Evolutionary conservation across 2,888 invertebrate species (phyloP), one percentile per base, ranked within the genome.

Genomic region (Eledona agricola): DNA sequence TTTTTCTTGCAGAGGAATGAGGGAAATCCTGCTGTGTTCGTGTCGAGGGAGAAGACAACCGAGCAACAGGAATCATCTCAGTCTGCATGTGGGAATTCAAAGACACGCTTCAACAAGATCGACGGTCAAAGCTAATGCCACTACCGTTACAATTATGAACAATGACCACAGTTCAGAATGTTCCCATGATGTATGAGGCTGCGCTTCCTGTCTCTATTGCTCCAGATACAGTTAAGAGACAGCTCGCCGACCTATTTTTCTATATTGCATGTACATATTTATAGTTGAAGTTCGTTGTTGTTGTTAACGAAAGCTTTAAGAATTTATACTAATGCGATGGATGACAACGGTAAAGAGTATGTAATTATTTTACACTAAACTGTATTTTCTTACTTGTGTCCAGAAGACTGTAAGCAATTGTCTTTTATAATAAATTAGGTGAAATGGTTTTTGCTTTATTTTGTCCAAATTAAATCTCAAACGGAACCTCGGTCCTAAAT

Each of bases 21-120:
- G 85, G 55, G 93, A 94, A 73, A 80, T 93, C 12, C 74, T 93
- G 19, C 80, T 85, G 54, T 90, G 89, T 69, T 78, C 79, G 9
- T 59, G 68, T 11, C 64, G 72, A 1, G 60, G 72, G 1, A 67
- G 67, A 15, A 62, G 71, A 4, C 65, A 67, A n/a, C 72, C 64
- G 45, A 67, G 69, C 26, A 71, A 70, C 13, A 62, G 64, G 7
- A 66, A 65, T 35, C 67, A 67, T 19, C 62, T 69, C 22, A 65
- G 66, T 10, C 54, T 70, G 32, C 66, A 68, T 23, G 60, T 60
- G 10, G 60, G 57, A 5, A 57, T 63, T 6, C 68, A 72, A 12
- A 51, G 71, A 10, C 68, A 71, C 40, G 70, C 71, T 1, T 71
- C 72, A 4, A 71, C 68, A 1, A 63, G 72, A 29, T 73, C 72